Conservation (phyloP, 2,888 invertebrate genomes). For the Ophion costatus region DNA sequence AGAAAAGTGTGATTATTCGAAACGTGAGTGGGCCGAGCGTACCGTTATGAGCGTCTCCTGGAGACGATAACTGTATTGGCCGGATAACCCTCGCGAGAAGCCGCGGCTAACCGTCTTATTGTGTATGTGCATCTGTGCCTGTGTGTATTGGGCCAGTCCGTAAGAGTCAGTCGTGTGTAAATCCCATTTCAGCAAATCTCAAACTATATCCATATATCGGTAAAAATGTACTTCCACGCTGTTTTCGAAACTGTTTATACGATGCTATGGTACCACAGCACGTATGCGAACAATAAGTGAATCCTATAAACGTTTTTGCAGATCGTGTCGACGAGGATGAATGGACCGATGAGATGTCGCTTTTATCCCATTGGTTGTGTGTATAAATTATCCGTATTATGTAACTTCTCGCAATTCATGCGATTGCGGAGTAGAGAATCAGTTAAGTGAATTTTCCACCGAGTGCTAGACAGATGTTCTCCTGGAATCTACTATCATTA, state of each 20-base stretch:
- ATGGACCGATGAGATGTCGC: constrained; percentile 42
- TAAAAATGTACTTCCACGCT: not conserved
- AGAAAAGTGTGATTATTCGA: constrained; percentile 70
- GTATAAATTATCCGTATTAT: constrained; percentile 37
- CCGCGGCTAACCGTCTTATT: constrained; percentile 50
- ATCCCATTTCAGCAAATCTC: constrained; percentile 10
- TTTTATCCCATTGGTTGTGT: constrained; percentile 29
- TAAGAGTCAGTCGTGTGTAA: constrained; percentile 9
- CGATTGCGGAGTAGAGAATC: constrained; percentile 36
- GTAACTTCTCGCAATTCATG: constrained; percentile 27
- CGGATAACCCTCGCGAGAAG: constrained; percentile 76
- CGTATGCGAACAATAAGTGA: not conserved
- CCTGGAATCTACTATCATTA: not conserved
- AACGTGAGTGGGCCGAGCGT: constrained; percentile 78
- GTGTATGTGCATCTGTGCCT: constrained; percentile 26
- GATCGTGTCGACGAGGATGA: constrained; percentile 39
- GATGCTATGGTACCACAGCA: not conserved
- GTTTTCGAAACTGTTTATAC: no score
- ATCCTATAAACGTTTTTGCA: constrained; percentile 11
- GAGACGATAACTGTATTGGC: constrained; percentile 82
- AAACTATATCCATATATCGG: not conserved
- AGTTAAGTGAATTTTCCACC: constrained; percentile 27
- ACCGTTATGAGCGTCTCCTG: constrained; percentile 80
- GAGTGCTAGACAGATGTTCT: constrained; percentile 20
- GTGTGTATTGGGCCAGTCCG: not conserved